These are phyloP conservation scores for Luperina nickerlii DNA, from an alignment of 2,888 invertebrate genomes.

Conservation along the genomic window DNA sequence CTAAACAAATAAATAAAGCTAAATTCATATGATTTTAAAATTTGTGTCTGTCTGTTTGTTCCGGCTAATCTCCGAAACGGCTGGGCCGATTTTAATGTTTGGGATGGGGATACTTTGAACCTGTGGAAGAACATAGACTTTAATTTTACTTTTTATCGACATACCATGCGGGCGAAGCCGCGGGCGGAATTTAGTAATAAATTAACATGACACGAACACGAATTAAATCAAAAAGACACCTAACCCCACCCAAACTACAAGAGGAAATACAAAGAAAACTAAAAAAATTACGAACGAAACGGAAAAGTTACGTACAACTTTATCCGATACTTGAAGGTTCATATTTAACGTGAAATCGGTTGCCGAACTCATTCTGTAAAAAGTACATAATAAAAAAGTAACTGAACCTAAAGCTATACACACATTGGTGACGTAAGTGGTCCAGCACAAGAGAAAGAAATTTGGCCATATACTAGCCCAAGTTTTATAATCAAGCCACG, in stretches of 20 bases:
- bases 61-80: too few species aligned
- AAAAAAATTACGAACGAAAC: neutral
- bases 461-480: neutral
- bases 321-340: slow-evolving; percentile 21
- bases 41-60: too few species aligned
- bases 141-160: too few species aligned
- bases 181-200: too few species aligned
- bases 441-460: neutral
- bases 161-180: too few species aligned
- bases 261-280: neutral
- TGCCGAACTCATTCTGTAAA: slow-evolving; percentile 15
- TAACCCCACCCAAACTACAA: neutral
- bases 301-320: slow-evolving; percentile 10
- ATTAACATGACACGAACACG: neutral
- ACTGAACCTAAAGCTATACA: slow-evolving; percentile 9
- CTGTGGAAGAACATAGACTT: too few species aligned
- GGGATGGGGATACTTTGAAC: too few species aligned
- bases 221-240: neutral
- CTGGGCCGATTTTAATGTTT: too few species aligned
- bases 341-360: slow-evolving; percentile 14
- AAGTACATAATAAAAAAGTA: slow-evolving; percentile 27
- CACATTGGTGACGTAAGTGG: neutral
- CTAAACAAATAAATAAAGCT: too few species aligned
- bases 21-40: too few species aligned
- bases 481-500: neutral